These are phyloP conservation scores for Speoplatyrhinus poulsoni DNA, from an alignment of 2,113 vertebrate genomes.

Conservation along the genomic window DNA sequence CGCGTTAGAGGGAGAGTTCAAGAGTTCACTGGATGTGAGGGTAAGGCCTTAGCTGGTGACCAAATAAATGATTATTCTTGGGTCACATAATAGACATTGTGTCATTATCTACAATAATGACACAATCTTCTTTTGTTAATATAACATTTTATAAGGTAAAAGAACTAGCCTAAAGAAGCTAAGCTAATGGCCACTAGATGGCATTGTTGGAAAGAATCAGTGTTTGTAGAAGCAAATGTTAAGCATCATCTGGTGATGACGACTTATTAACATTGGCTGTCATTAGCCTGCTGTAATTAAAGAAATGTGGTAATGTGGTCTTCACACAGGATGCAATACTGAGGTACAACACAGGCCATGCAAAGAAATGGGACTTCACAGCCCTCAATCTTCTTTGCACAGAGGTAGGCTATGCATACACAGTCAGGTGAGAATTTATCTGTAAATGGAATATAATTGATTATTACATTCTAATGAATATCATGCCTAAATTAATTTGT, in stretches of 20 bases:
- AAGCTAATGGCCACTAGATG: slow-evolving; percentile 59
- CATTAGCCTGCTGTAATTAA: slow-evolving; percentile 3
- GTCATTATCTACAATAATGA: too few relatives aligned
- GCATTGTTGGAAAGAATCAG: slow-evolving; percentile 49
- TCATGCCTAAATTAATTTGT: neutral
- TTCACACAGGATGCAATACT: slow-evolving; percentile 88
- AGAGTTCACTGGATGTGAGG: slow-evolving; percentile 86
- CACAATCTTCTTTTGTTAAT: too few relatives aligned
- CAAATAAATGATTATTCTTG: neutral
- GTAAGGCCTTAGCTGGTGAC: slow-evolving; percentile 62
- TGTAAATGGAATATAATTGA: too few relatives aligned
- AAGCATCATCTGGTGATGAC: too few relatives aligned
- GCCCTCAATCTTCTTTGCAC: slow-evolving; percentile 88
- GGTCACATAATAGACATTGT: too few relatives aligned
- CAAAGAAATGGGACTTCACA: slow-evolving; percentile 97
- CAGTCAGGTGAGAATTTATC: neutral
- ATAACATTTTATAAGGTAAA: neutral
- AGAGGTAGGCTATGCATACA: slow-evolving; percentile 78
- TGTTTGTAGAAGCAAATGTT: neutral
- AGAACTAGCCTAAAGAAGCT: neutral
- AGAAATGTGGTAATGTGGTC: neutral
- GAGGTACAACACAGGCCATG: slow-evolving; percentile 87
- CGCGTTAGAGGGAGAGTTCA: slow-evolving; percentile 84
- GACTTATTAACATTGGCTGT: neutral
- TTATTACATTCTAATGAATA: too few relatives aligned